These are phyloP conservation scores for Dicyrtoma fusca DNA, from an alignment of 2,888 invertebrate genomes.

Conservation along the genomic window DNA sequence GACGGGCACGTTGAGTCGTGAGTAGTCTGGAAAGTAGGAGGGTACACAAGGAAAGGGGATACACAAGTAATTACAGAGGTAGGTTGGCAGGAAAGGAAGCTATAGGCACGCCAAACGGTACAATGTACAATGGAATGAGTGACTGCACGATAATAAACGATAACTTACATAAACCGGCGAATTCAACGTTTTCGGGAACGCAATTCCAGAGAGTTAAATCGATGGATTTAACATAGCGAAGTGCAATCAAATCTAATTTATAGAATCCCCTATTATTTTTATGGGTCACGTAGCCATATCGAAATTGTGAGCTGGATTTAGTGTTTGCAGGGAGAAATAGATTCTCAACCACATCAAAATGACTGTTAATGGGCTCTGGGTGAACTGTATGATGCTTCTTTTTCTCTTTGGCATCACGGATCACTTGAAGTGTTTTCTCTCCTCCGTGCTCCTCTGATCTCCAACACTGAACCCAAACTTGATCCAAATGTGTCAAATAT, in stretches of 20 bases:
- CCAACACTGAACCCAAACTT: conserved; percentile 77
- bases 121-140: neutral
- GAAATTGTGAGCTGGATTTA: conserved; percentile 65
- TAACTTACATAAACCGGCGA: conserved; percentile 72
- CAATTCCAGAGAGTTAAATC: conserved; percentile 74
- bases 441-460: conserved; percentile 62
- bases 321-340: conserved; percentile 67
- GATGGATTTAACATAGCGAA: conserved; percentile 72
- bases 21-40: too few relatives aligned
- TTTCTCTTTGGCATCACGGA: conserved; percentile 71
- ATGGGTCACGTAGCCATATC: conserved; percentile 75
- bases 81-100: too few relatives aligned
- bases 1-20: too few relatives aligned
- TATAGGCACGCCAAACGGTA: too few relatives aligned
- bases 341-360: conserved; percentile 72
- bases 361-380: conserved; percentile 74
- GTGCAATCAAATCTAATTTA: conserved; percentile 72
- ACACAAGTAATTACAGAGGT: too few relatives aligned
- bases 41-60: too few relatives aligned
- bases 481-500: conserved; percentile 72
- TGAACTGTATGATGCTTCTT: conserved; percentile 73
- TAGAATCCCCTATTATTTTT: conserved; percentile 73
- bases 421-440: conserved; percentile 72
- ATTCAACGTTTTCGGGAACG: conserved; percentile 71
- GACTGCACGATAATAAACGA: neutral